These are phyloP conservation scores for Platyura marginata DNA, from an alignment of 1,140 invertebrate genomes.

Conservation along the genomic window DNA sequence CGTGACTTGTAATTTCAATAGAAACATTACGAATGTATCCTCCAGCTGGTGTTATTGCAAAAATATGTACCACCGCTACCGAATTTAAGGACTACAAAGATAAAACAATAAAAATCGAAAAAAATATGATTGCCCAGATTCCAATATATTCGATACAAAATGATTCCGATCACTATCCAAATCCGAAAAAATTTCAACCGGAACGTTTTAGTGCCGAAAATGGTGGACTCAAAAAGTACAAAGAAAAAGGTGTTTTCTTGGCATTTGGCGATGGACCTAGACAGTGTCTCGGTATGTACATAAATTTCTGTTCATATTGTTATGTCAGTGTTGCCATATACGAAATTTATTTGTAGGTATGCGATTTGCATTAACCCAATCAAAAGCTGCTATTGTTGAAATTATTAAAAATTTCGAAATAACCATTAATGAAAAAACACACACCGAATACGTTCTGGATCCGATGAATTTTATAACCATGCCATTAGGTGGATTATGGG, in stretches of 20 bases:
- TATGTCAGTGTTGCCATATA: no score
- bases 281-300: constrained; percentile 36
- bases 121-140: constrained; percentile 31
- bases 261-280: constrained; percentile 44
- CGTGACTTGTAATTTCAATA: no score
- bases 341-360: no score
- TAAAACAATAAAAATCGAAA: constrained; percentile 7
- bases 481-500: no score
- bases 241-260: constrained; percentile 17
- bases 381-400: no score
- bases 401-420: no score
- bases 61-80: constrained; percentile 24
- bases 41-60: constrained; percentile 25
- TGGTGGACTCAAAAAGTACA: constrained; percentile 9
- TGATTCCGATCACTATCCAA: constrained; percentile 40
- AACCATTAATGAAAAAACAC: no score
- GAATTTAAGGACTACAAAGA: constrained; percentile 19
- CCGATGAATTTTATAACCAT: no score
- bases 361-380: no score
- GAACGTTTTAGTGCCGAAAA: constrained; percentile 37
- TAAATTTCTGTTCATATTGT: no score
- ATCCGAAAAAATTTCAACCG: constrained; percentile 40
- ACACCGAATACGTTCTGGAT: no score
- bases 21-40: constrained; percentile 34
- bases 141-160: constrained; percentile 43